Percentiles rank a stretch among this genome's conserved stretches.
Conservation (phyloP, 2,797 vertebrate species). For the Protonibea diacanthus region DNA sequence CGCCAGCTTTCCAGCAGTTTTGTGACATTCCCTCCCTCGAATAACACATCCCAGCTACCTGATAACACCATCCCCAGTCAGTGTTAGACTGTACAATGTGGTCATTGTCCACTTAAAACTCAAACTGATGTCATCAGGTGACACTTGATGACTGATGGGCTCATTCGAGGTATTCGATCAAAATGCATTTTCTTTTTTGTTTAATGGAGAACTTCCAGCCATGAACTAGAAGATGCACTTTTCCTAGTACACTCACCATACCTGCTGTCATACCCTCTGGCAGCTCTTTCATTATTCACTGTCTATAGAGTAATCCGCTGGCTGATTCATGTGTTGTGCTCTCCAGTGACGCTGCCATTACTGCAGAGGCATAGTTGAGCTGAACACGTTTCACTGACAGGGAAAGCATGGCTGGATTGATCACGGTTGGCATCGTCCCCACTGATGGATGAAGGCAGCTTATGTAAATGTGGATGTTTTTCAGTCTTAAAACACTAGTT, state of each 20-base stretch:
- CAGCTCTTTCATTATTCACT: constrained; percentile 44
- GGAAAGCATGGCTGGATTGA: constrained; percentile 33
- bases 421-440: constrained; percentile 15
- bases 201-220: background rate
- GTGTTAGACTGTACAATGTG: background rate
- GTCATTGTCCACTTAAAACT: background rate
- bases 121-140: background rate
- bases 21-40: background rate
- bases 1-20: background rate
- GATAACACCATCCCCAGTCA: constrained; percentile 22
- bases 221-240: constrained; percentile 29
- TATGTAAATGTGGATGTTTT: constrained; percentile 17
- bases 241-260: constrained; percentile 11
- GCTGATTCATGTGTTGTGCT: constrained; percentile 55
- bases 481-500: constrained; percentile 26
- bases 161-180: background rate
- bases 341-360: constrained; percentile 32
- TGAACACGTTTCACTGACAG: constrained; percentile 39
- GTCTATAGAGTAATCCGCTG: constrained; percentile 35
- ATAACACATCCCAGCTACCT: background rate
- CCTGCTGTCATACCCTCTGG: constrained; percentile 22
- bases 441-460: constrained; percentile 42
- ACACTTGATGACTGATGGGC: background rate
- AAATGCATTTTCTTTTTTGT: background rate
- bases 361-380: constrained; percentile 34